These are phyloP conservation scores for Branchinecta sandiegonensis DNA, from an alignment of 2,888 invertebrate species.

Conservation along the genomic window DNA sequence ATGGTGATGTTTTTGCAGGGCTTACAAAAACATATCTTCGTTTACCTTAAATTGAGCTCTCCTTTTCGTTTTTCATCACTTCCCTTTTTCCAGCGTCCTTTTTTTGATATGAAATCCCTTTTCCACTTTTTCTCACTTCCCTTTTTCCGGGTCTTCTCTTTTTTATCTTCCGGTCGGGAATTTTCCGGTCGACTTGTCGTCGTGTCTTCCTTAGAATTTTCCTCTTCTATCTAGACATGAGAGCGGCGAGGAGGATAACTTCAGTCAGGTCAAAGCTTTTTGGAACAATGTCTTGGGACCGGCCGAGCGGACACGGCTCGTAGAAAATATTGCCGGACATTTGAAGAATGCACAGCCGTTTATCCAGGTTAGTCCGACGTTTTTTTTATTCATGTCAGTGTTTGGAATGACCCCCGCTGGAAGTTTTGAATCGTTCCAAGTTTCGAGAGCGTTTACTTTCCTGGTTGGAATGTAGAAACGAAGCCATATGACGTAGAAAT, in stretches of 20 bases:
- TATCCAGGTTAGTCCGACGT: conserved; percentile 47
- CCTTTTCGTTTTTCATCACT: no score
- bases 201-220: neutral
- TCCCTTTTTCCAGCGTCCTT: neutral
- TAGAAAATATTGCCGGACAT: conserved; percentile 63
- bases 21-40: no score
- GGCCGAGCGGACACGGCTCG: conserved; percentile 53
- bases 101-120: neutral
- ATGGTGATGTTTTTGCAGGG: no score
- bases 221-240: conserved; percentile 43
- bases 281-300: conserved; percentile 64
- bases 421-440: no score
- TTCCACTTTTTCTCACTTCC: neutral
- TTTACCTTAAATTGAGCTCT: no score
- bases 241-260: conserved; percentile 77
- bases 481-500: no score
- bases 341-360: conserved; percentile 64
- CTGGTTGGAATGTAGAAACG: no score
- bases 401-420: no score
- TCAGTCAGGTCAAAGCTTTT: conserved; percentile 62
- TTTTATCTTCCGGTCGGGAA: no score
- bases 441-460: no score
- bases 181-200: no score
- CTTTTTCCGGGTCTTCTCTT: neutral
- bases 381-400: no score